Percentiles rank a stretch among this genome's conserved stretches.
These are phyloP conservation scores for Anthrax anthrax DNA, from an alignment of 2,888 invertebrate genomes.

Conservation along the genomic window DNA sequence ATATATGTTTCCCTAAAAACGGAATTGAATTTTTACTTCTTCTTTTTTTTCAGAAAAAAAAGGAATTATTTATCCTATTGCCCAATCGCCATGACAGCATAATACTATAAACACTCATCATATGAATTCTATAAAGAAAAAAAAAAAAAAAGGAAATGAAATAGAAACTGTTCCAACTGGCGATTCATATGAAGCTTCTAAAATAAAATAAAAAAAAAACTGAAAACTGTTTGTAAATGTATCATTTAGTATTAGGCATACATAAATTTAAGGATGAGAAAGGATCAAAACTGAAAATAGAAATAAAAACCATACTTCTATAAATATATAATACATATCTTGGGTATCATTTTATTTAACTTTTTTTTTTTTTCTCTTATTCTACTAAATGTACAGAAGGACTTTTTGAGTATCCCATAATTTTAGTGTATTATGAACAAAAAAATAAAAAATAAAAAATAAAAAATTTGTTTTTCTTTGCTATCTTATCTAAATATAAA, in stretches of 20 bases:
- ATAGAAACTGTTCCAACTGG: slow-evolving; percentile 6
- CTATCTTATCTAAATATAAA: no score
- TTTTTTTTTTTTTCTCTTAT: no score
- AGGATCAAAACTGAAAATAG: slow-evolving; percentile 13
- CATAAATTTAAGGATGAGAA: slow-evolving; percentile 9
- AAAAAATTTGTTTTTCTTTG: no score
- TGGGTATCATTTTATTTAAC: no score
- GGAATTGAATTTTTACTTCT: slow-evolving; percentile 12
- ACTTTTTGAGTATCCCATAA: slow-evolving; percentile 3
- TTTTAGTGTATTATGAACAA: no score
- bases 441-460: no score
- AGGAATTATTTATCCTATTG: slow-evolving; percentile 15
- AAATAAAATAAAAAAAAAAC: background rate
- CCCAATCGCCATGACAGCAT: slow-evolving; percentile 14
- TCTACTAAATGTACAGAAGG: slow-evolving; percentile 9
- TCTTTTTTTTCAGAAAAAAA: no score
- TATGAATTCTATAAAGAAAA: background rate
- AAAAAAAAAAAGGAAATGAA: background rate
- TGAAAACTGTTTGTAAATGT: slow-evolving; percentile 6
- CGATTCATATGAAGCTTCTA: background rate
- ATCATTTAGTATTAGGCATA: no score
- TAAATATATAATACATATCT: no score
- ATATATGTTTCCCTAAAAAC: slow-evolving; percentile 5
- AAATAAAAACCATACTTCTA: slow-evolving; percentile 14
- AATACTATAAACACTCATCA: background rate